Percentiles rank a stretch among this genome's conserved stretches.
Conservation (phyloP, 1,140 invertebrate genomes). For the Caenorhabditis tropicalis region DNA sequence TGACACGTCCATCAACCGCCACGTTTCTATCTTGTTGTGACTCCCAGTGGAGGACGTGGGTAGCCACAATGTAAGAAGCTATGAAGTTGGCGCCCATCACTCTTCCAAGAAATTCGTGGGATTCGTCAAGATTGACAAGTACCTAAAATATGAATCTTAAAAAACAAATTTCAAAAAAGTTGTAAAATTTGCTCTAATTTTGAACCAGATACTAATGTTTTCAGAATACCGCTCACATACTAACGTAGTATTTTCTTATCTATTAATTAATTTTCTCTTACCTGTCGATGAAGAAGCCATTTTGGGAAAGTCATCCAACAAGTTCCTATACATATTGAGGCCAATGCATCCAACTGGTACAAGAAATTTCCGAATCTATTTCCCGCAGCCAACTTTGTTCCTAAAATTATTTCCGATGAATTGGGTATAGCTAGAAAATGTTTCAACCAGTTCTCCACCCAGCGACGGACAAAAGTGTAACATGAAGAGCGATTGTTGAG, state of each 20-base stretch:
- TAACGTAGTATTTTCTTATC: too few relatives aligned
- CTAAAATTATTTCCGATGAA: conserved; percentile 24
- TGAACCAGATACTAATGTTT: too few relatives aligned
- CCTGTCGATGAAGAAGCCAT: conserved; percentile 71
- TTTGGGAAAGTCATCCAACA: conserved; percentile 68
- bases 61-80: conserved; percentile 61
- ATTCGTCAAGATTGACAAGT: conserved; percentile 64
- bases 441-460: conserved; percentile 58
- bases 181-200: too few relatives aligned
- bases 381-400: conserved; percentile 51
- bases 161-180: background rate
- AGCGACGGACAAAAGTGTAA: conserved; percentile 54
- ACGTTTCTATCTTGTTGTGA: conserved; percentile 58
- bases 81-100: conserved; percentile 68
- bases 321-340: conserved; percentile 67
- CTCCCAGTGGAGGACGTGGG: conserved; percentile 68
- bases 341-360: conserved; percentile 69
- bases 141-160: conserved; percentile 53
- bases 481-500: conserved; percentile 56
- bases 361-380: conserved; percentile 64
- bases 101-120: conserved; percentile 67
- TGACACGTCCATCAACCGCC: conserved; percentile 67
- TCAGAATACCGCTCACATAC: too few relatives aligned
- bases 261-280: too few relatives aligned
- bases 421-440: background rate